Conservation (phyloP, 2,888 invertebrate genomes). For the Allacma fusca region DNA sequence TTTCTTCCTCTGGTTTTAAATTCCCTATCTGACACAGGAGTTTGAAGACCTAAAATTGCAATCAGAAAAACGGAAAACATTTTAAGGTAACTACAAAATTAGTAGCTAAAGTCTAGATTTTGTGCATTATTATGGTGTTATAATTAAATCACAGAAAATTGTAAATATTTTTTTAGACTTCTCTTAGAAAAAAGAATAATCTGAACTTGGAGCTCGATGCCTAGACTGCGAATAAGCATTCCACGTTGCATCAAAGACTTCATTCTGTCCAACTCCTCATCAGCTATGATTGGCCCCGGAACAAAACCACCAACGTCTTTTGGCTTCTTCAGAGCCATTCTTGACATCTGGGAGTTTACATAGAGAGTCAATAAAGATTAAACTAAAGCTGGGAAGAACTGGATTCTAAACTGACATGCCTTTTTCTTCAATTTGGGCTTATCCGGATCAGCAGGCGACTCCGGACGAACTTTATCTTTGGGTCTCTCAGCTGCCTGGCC, state of each 20-base stretch:
- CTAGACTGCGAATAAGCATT: constrained; percentile 74
- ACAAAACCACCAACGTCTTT: constrained; percentile 13
- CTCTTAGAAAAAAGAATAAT: not conserved
- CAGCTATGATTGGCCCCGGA: constrained; percentile 66
- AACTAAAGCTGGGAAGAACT: too few species aligned
- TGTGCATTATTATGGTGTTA: too few species aligned
- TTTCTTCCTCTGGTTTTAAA: constrained; percentile 57
- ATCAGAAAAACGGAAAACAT: not conserved
- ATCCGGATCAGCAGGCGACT: constrained; percentile 49
- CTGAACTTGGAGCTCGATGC: constrained; percentile 74
- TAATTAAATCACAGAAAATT: too few species aligned
- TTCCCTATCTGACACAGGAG: constrained; percentile 55
- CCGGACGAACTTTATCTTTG: constrained; percentile 54
- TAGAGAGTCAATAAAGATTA: constrained; percentile 7
- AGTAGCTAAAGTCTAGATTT: too few species aligned
- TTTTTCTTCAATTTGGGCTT: constrained; percentile 37
- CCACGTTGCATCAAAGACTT: constrained; percentile 74
- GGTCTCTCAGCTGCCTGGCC: not conserved
- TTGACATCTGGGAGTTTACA: too few species aligned
- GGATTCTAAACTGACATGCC: not conserved
- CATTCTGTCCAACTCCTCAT: constrained; percentile 77
- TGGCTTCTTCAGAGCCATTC: not conserved
- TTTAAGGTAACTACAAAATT: too few species aligned
- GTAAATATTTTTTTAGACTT: too few species aligned
- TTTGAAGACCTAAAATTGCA: constrained; percentile 55